Evolutionary conservation across 2,113 vertebrate genomes (phyloP), one percentile per base, ranked within the genome.

Genomic region (Silurus glanis): DNA sequence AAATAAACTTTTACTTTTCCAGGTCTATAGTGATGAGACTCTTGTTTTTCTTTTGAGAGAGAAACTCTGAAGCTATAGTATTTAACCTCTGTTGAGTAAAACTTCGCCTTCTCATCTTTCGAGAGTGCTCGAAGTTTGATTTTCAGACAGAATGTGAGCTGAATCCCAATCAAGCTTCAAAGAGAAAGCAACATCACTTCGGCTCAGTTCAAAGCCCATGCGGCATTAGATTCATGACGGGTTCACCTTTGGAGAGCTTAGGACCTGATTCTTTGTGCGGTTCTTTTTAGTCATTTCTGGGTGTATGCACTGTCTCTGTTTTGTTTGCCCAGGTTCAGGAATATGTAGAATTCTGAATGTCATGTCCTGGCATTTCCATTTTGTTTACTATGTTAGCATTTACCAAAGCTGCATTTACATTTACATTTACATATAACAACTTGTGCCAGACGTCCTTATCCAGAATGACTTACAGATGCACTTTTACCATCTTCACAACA

Each of bases 81-180:
- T 28, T 74, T 49, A 53, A 67, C 75, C 45, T 67, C 75, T 88
- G 90, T 92, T 92, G 91, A 91, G 89, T 91, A 76, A 88, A 83
- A 72, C 83, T 47, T 80, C 66, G 80, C 86, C 90, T 90, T 59
- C 67, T 75, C 74, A 75, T 6, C 16, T 25, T 86, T 83, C 14
- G 71, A 89, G 91, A 86, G 58, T 47, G 75, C 79, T 88, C 85
- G 45, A 69, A 58, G 75, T 83, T 85, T 85, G 87, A 79, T 13
- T 85, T 91, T 87, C 67, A 83, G 88, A 81, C 88, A 17, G 87
- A 87, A 82, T 88, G 86, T 88, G 90, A 90, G 88, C 93, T 89
- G 92, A 92, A 93, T 93, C 89, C 92, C 91, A 92, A 93, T 84
- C 87, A 93, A 93, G 87, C 85, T 92, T 94, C 90, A 94, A 92